phyloP scores from a whole-genome alignment of 1,140 invertebrate species.

The Helicorthomorpha holstii region DNA sequence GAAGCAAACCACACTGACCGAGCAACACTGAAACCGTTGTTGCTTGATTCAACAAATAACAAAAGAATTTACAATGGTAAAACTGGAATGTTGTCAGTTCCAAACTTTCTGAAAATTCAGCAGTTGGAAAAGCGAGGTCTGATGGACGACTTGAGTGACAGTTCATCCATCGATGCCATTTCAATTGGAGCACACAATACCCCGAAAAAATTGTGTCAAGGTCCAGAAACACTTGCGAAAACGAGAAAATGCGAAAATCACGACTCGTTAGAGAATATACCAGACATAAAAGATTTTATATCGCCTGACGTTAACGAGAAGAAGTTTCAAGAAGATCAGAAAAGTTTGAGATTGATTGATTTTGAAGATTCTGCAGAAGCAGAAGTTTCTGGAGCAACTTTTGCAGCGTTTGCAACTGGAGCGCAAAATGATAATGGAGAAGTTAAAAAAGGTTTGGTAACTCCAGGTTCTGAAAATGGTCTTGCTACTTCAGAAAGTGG shows the following conservation, averaged over 20 bases:
- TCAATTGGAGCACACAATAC: neutral
- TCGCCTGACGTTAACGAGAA: neutral
- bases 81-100: constrained; percentile 55
- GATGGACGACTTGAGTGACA: constrained; percentile 1
- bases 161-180: neutral
- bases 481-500: no score
- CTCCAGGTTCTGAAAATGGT: no score
- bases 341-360: neutral
- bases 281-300: neutral
- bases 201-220: neutral
- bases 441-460: neutral
- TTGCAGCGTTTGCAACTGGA: no score
- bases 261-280: neutral
- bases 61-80: constrained; percentile 23
- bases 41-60: neutral
- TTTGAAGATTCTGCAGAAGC: neutral
- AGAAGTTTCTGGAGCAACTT: no score
- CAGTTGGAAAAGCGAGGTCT: neutral
- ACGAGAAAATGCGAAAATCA: neutral
- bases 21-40: neutral
- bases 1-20: neutral
- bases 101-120: constrained; percentile 35
- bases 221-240: neutral
- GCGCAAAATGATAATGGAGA: neutral
- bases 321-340: neutral